Evolutionary conservation across 1,140 invertebrate species (phyloP).

Genomic region (Drosophila guanche): DNA sequence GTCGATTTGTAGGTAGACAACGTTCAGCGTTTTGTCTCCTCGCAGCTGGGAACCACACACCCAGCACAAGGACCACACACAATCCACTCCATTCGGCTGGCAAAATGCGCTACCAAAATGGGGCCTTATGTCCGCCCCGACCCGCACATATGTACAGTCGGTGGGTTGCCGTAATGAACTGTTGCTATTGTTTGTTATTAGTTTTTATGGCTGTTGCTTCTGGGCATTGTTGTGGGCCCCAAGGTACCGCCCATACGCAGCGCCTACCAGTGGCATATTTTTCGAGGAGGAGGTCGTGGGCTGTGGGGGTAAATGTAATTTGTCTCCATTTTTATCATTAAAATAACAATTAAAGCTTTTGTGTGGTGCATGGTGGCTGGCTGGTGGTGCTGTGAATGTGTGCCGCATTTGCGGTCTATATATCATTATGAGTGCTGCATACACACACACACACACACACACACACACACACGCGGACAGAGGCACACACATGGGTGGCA

Average conservation of each 20-base stretch:
- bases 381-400: conserved; percentile 54
- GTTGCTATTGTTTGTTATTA: conserved; percentile 80
- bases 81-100: too few relatives aligned
- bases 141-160: conserved; percentile 5
- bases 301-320: conserved; percentile 59
- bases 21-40: conserved; percentile 3
- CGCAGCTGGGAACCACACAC: too few relatives aligned
- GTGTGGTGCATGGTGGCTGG: conserved; percentile 36
- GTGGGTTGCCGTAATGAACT: conserved; percentile 64
- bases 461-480: too few relatives aligned
- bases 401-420: conserved; percentile 74
- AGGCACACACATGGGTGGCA: conserved; percentile 1
- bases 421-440: conserved; percentile 48
- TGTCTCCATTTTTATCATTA: conserved; percentile 82
- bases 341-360: conserved; percentile 80
- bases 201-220: conserved; percentile 68
- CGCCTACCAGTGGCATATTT: background rate
- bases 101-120: conserved; percentile 28
- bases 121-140: conserved; percentile 40
- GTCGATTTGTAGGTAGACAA: conserved; percentile 66
- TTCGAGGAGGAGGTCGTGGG: background rate
- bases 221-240: conserved; percentile 24
- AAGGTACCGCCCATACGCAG: conserved; percentile 4
- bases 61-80: too few relatives aligned
- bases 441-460: too few relatives aligned